Evolutionary conservation across 2,113 vertebrate genomes (phyloP).

Genomic region (Lichenostomus cassidix): DNA sequence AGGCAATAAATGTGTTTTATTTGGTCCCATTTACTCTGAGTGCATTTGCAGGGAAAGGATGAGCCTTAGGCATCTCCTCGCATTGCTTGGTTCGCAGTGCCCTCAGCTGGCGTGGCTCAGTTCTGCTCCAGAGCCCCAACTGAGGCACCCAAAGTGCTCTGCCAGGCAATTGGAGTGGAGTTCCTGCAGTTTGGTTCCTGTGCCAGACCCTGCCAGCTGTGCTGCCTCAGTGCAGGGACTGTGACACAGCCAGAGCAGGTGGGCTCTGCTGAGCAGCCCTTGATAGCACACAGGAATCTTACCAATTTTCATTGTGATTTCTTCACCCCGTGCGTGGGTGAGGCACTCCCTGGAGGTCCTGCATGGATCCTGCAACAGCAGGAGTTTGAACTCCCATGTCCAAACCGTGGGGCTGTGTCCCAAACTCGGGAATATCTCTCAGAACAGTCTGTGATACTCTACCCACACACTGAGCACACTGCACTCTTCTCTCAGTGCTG

Average conservation of each 20-base stretch:
- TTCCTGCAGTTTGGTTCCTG: not conserved
- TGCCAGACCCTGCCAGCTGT: not conserved
- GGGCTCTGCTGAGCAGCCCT: not conserved
- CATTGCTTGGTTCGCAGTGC: not conserved
- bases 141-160: not conserved
- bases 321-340: not conserved
- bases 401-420: not conserved
- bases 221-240: not conserved
- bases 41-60: not conserved
- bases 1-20: not conserved
- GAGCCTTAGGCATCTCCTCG: not conserved
- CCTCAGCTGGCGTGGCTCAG: not conserved
- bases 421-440: not conserved
- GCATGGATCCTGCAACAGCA: not conserved
- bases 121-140: not conserved
- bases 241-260: accelerated
- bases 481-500: not conserved
- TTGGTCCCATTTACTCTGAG: not conserved
- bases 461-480: accelerated
- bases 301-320: accelerated
- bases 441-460: not conserved
- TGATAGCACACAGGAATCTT: not conserved
- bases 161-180: not conserved
- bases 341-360: not conserved
- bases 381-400: not conserved